Conservation (phyloP, 2,113 vertebrate species). For the Rhombomys opimus region DNA sequence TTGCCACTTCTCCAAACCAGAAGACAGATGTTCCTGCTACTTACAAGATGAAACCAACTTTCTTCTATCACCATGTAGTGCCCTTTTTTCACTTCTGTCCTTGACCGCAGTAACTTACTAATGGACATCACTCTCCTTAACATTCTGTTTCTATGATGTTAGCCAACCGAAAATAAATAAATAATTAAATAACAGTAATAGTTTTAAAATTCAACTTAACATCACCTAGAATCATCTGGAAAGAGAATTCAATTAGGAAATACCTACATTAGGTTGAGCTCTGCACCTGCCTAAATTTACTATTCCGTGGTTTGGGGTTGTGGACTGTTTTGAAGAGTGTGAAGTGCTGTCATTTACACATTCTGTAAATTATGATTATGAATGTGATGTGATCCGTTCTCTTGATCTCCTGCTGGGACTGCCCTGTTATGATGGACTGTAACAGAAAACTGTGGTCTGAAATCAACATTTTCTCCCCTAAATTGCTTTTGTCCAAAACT, state of each 20-base stretch:
- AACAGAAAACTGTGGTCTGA: neutral
- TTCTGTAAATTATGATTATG: too few species aligned
- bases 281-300: neutral
- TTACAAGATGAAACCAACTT: neutral
- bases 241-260: neutral
- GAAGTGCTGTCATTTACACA: accelerated
- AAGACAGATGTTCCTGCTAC: neutral
- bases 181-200: neutral
- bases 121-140: neutral
- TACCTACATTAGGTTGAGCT: too few species aligned
- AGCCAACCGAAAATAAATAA: neutral
- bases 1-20: neutral
- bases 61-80: accelerated
- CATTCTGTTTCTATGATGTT: neutral
- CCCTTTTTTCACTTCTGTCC: neutral
- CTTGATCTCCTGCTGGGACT: neutral
- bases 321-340: neutral
- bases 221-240: neutral
- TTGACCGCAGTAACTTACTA: neutral
- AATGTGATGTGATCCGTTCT: neutral
- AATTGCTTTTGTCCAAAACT: too few species aligned
- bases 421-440: neutral
- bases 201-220: neutral
- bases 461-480: too few species aligned
- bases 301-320: neutral